These are phyloP conservation scores for Acleris literana DNA, from an alignment of 2,888 invertebrate species.

Conservation along the genomic window DNA sequence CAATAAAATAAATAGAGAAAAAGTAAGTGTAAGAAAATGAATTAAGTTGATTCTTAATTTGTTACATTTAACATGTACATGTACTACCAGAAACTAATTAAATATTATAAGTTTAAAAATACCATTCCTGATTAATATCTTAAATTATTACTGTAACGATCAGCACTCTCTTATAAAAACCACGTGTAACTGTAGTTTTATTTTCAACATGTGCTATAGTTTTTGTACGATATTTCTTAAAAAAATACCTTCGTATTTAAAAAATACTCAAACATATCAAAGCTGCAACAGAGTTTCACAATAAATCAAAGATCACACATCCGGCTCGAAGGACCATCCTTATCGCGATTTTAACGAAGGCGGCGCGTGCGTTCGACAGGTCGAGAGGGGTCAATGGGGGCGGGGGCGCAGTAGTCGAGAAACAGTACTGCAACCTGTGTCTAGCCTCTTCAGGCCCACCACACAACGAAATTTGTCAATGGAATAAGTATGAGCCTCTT, in stretches of 20 bases:
- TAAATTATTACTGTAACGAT: no score
- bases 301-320: conserved; percentile 48
- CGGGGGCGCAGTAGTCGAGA: conserved; percentile 1
- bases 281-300: conserved; percentile 18
- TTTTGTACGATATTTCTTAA: background rate
- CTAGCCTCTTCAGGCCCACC: background rate
- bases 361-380: conserved; percentile 74
- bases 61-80: no score
- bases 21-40: background rate
- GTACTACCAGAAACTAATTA: no score
- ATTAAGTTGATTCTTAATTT: no score
- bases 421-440: conserved; percentile 20
- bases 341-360: conserved; percentile 71
- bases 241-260: background rate
- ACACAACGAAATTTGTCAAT: no score
- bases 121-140: no score
- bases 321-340: conserved; percentile 53
- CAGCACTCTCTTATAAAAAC: no score
- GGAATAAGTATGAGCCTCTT: no score
- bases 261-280: conserved; percentile 1
- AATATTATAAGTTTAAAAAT: no score
- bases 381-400: conserved; percentile 36
- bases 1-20: background rate
- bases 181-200: no score
- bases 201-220: background rate